Conservation (phyloP, 2,888 invertebrate species). For the Eristalinus sepulchralis region DNA sequence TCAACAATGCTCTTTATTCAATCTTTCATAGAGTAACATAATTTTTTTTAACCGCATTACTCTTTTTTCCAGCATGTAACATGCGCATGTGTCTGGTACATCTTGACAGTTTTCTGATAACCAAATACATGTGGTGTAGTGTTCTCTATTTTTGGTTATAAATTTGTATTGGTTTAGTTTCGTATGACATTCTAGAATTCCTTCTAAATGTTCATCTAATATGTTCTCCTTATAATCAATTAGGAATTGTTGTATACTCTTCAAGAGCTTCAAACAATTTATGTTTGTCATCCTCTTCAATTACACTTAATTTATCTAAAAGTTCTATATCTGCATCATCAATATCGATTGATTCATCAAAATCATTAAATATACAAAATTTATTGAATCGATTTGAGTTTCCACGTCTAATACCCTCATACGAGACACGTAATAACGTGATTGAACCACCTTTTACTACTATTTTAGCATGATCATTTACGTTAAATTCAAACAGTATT, state of each 20-base stretch:
- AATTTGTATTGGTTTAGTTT: background rate
- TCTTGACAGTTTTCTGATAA: conserved; percentile 1
- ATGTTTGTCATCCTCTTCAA: background rate
- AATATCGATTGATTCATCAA: too few relatives aligned
- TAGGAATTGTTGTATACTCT: background rate
- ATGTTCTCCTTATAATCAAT: conserved; percentile 4
- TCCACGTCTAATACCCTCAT: background rate
- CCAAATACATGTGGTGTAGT: background rate
- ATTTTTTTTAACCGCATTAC: background rate
- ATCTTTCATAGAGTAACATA: too few relatives aligned
- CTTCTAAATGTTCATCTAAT: too few relatives aligned
- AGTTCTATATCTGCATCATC: conserved; percentile 7
- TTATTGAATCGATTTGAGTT: background rate
- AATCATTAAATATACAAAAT: conserved; percentile 1
- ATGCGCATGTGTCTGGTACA: background rate
- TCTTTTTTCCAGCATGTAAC: background rate
- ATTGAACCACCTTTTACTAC: too few relatives aligned
- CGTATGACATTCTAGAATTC: background rate
- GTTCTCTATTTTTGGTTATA: background rate
- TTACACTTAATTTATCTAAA: background rate
- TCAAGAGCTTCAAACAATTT: background rate
- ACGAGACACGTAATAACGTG: background rate
- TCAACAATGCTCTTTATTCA: too few relatives aligned
- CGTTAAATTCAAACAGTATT: background rate
- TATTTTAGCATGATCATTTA: conserved; percentile 1